Evolutionary conservation across 2,113 vertebrate species (phyloP), one percentile per base, ranked within the genome.

Genomic region (Coryphaenoides rupestris): DNA sequence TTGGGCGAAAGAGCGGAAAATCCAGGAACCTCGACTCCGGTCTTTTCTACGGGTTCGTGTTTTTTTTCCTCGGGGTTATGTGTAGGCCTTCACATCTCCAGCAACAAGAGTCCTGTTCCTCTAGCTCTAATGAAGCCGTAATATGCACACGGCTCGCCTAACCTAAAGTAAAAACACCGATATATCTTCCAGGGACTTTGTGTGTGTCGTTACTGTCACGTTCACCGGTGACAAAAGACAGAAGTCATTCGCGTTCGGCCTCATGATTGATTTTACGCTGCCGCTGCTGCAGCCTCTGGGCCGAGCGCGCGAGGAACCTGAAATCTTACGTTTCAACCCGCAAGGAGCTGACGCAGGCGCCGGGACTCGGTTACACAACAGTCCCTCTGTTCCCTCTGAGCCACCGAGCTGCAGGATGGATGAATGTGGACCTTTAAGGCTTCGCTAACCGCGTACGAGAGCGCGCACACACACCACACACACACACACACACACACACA

Each of bases 351-450:
- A 89, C 71, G 63, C 83, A 81, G 79, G 82, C 80, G 15, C 13
- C 58, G 72, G 77, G 65, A 63, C 49, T 12, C 63, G 19, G 72
- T 78, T 70, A 71, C 73, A 89, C 88, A 90, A 91, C 73, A 81
- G 78, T 50, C 60, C 0, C 84, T 87, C 86, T 90, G 89, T 90
- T 90, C 63, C 13, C 13, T n/a, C 66, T 26, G 15, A 45, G 69
- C 76, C 73, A 65, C 66, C 21, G 63, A 83, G 83, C 70, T 78
- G 63, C 67, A 70, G 79, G 62, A 7, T 74, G 76, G 74, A 85
- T 89, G 84, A 90, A 89, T 88, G 84, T 80, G 78, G 78, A 85
- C 84, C 77, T 90, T 89, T 82, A 86, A 78, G 74, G 33, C 33
- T 40, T 40, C 33, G 33, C 33, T 40, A 40, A 12, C 33, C 33